These are phyloP conservation scores for Mobula hypostoma DNA, from an alignment of 2,113 vertebrate species.

Conservation along the genomic window DNA sequence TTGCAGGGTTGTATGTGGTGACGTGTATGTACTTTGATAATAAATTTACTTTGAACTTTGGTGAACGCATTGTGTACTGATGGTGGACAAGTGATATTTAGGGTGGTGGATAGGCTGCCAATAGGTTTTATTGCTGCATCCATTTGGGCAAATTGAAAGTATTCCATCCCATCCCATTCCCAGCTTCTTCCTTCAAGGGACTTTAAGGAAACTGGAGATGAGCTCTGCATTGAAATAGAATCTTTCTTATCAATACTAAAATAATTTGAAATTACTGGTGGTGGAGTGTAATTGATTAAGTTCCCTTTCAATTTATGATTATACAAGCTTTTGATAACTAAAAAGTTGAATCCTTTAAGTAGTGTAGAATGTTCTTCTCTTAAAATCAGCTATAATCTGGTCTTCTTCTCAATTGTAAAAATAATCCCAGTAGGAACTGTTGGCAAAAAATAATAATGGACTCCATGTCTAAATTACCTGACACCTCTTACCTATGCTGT, in stretches of 20 bases:
- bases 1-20: no score
- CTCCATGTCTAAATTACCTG: not conserved
- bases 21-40: no score
- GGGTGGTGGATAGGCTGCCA: not conserved
- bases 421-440: not conserved
- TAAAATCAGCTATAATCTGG: not conserved
- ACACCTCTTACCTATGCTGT: not conserved
- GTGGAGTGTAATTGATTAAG: no score
- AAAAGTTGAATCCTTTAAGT: not conserved
- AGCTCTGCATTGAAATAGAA: not conserved
- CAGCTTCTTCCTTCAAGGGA: not conserved
- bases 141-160: not conserved
- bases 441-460: not conserved
- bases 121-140: not conserved
- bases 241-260: not conserved
- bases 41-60: no score
- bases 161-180: not conserved
- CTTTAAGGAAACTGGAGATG: not conserved
- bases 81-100: not conserved
- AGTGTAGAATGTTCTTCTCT: not conserved
- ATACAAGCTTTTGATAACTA: not conserved
- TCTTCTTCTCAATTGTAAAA: not conserved
- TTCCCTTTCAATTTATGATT: not conserved
- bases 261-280: not conserved
- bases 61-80: not conserved